Percentiles rank a stretch among this genome's conserved stretches.
Evolutionary conservation across 2,797 vertebrate species (phyloP).

Genomic region (Dromococcyx pavoninus): DNA sequence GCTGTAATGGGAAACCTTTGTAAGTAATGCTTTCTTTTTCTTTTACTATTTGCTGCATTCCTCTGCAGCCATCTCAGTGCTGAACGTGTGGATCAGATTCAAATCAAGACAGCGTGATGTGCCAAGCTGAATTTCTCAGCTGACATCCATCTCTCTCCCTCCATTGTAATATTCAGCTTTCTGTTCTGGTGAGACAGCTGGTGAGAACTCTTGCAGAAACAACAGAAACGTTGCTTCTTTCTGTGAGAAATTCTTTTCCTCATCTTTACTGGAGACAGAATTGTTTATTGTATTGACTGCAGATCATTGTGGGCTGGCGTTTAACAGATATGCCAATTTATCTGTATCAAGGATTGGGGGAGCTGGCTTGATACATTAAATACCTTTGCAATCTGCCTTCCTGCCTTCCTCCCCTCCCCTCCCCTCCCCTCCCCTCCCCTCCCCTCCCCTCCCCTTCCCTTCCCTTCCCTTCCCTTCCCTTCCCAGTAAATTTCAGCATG

Average conservation of each 20-base stretch:
- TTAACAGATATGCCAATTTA: conserved; percentile 71
- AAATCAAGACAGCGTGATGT: background rate
- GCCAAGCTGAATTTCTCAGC: conserved; percentile 28
- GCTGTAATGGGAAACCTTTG: background rate
- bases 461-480: background rate
- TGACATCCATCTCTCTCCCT: conserved; percentile 23
- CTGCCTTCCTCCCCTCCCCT: too few species aligned
- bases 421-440: too few species aligned
- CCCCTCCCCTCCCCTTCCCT: background rate
- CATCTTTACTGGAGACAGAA: conserved; percentile 35
- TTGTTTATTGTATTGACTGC: conserved; percentile 67
- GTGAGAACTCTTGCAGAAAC: conserved; percentile 34
- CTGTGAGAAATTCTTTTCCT: conserved; percentile 52
- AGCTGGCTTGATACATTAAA: conserved; percentile 50
- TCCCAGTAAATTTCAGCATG: conserved; percentile 47
- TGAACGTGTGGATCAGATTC: background rate
- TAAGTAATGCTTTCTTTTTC: background rate
- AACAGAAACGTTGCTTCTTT: conserved; percentile 14
- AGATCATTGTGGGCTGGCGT: conserved; percentile 63
- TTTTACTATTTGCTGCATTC: background rate
- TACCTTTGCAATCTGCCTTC: conserved; percentile 31
- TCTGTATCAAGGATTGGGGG: conserved; percentile 4
- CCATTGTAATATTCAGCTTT: background rate
- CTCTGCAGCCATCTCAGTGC: background rate
- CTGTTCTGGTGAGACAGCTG: conserved; percentile 29